phyloP scores from a whole-genome alignment of 2,113 vertebrate species.

The Ptilorrhoa leucosticta region DNA sequence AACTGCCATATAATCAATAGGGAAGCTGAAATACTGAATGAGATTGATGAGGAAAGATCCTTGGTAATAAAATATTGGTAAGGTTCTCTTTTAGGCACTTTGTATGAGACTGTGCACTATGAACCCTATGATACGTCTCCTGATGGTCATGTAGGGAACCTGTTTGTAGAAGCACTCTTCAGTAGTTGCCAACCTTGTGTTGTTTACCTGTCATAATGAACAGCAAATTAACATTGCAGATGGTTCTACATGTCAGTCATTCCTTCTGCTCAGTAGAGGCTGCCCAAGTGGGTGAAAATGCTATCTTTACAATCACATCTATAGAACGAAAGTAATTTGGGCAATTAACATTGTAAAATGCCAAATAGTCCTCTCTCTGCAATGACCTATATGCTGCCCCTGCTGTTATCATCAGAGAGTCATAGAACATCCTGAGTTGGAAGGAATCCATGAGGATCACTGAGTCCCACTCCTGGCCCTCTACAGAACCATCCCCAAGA shows the following conservation, averaged over 20 bases:
- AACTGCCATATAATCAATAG: constrained; percentile 69
- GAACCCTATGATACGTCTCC: background rate
- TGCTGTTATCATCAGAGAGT: background rate
- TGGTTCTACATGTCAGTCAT: background rate
- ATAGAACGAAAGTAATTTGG: background rate
- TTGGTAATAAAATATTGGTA: constrained; percentile 27
- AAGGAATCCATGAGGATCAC: background rate
- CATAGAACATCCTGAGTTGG: background rate
- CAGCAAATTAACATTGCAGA: background rate
- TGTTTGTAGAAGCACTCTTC: background rate
- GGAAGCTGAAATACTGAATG: constrained; percentile 57
- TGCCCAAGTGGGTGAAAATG: background rate
- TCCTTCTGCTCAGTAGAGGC: background rate
- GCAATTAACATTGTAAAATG: background rate
- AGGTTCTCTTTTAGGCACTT: constrained; percentile 1
- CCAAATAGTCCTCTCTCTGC: background rate
- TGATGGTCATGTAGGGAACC: background rate
- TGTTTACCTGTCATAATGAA: background rate
- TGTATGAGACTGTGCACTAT: background rate
- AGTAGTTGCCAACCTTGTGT: background rate
- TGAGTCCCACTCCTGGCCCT: background rate
- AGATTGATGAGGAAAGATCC: constrained; percentile 51
- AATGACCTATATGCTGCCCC: background rate
- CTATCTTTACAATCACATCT: background rate
- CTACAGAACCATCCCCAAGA: background rate